Conservation (phyloP, 2,888 invertebrate species). For the Drosophila trichaetosa region DNA sequence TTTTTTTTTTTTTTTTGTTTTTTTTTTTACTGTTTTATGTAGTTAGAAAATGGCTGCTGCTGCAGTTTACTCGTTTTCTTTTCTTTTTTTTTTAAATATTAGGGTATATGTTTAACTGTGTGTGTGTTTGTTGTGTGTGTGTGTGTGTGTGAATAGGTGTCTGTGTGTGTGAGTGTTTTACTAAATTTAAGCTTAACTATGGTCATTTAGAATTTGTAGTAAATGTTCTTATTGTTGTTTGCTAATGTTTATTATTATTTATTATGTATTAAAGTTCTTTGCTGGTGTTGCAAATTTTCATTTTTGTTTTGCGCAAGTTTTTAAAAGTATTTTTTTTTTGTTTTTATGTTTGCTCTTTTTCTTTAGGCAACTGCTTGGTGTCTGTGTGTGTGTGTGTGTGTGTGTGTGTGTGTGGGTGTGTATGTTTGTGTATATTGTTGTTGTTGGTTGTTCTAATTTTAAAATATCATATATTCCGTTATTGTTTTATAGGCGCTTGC, state of each 20-base stretch:
- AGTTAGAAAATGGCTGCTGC: slow-evolving; percentile 70
- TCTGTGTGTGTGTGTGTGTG: slow-evolving; percentile 40
- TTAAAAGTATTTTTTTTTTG: slow-evolving; percentile 46
- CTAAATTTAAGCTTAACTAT: slow-evolving; percentile 78
- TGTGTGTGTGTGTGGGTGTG: slow-evolving; percentile 14
- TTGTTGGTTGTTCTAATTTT: slow-evolving; percentile 41
- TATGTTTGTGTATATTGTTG: slow-evolving; percentile 32
- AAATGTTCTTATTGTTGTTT: slow-evolving; percentile 65
- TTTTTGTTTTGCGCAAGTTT: slow-evolving; percentile 65
- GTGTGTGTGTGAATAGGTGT: slow-evolving; percentile 42
- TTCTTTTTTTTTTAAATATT: slow-evolving; percentile 33
- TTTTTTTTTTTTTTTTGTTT: slow-evolving; percentile 17
- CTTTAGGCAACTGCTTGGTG: slow-evolving; percentile 76
- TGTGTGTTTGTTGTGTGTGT: slow-evolving; percentile 45
- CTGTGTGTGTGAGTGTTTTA: slow-evolving; percentile 53
- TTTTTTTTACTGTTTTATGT: slow-evolving; percentile 44
- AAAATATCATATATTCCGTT: slow-evolving; percentile 55
- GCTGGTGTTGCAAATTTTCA: slow-evolving; percentile 67
- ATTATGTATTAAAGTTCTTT: slow-evolving; percentile 73
- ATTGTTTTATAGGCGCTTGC: slow-evolving; percentile 61
- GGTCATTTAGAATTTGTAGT: slow-evolving; percentile 78
- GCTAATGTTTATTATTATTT: slow-evolving; percentile 61
- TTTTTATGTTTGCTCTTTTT: slow-evolving; percentile 29
- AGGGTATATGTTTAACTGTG: slow-evolving; percentile 47
- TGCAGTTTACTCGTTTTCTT: slow-evolving; percentile 52